Evolutionary conservation across 37 sponge, comb jelly and placozoan genomes (phyloP).

Genomic region (Aplysina aerophoba): DNA sequence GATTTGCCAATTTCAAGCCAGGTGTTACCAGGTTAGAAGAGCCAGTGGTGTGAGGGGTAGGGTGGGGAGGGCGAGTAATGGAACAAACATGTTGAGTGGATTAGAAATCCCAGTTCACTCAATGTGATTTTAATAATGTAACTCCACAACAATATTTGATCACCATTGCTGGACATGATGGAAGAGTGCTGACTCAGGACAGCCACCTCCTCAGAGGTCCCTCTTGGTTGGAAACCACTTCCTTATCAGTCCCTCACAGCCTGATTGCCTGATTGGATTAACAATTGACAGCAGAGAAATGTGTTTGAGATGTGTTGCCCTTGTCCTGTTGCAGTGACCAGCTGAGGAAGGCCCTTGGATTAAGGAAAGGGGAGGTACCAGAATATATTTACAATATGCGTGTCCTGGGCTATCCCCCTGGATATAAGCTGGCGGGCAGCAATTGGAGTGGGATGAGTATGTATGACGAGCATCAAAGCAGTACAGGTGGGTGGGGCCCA

Average conservation of each 20-base stretch:
- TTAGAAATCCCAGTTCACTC: background rate
- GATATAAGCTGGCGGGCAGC: slow-evolving; percentile 43
- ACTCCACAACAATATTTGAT: no score
- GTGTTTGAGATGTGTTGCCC: background rate
- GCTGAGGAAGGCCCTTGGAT: slow-evolving; percentile 63
- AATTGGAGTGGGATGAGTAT: slow-evolving; percentile 29
- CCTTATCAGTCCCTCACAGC: no score
- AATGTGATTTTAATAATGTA: no score
- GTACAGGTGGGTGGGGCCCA: no score
- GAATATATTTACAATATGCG: slow-evolving; percentile 71
- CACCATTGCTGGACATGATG: no score
- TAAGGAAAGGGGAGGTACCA: slow-evolving; percentile 44
- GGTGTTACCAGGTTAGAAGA: slow-evolving; percentile 50
- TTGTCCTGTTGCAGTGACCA: slow-evolving; percentile 42
- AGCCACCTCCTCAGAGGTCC: no score
- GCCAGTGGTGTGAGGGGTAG: no score
- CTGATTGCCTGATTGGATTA: background rate
- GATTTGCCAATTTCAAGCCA: slow-evolving; percentile 60
- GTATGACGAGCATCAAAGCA: slow-evolving; percentile 25
- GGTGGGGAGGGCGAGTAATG: background rate
- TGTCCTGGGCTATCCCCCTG: slow-evolving; percentile 74
- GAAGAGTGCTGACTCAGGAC: no score
- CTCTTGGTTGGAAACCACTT: no score
- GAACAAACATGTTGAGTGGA: background rate
- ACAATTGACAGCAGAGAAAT: background rate